phyloP scores from a whole-genome alignment of 2,888 invertebrate species.

The Endomychus coccineus region DNA sequence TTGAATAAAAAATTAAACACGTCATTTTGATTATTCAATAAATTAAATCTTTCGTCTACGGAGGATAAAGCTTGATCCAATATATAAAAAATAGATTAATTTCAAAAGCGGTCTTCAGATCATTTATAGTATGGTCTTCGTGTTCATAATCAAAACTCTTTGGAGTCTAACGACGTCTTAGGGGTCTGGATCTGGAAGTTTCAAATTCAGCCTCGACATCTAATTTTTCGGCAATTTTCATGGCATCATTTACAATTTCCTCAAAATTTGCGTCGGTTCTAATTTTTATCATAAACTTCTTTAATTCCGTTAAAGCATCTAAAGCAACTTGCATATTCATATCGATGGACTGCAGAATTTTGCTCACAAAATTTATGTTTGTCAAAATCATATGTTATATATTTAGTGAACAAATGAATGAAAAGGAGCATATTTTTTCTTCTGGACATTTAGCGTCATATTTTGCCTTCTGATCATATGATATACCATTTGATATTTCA shows the following conservation, averaged over 20 bases:
- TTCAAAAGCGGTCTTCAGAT: too few relatives aligned
- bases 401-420: conserved; percentile 18
- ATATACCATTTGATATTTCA: too few relatives aligned
- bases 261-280: conserved; percentile 20
- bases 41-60: too few relatives aligned
- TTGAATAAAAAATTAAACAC: too few relatives aligned
- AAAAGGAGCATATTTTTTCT: too few relatives aligned
- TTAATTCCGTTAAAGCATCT: conserved; percentile 22
- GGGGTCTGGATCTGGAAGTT: conserved; percentile 18
- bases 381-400: conserved; percentile 19
- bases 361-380: conserved; percentile 22
- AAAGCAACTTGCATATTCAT: conserved; percentile 24
- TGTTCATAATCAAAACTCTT: conserved; percentile 23
- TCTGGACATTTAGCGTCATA: too few relatives aligned
- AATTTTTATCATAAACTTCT: conserved; percentile 20
- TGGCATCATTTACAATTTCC: conserved; percentile 19
- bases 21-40: too few relatives aligned
- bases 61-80: too few relatives aligned
- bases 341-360: conserved; percentile 17
- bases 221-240: conserved; percentile 23
- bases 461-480: too few relatives aligned
- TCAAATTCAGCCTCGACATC: conserved; percentile 21
- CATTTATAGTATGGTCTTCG: conserved; percentile 18
- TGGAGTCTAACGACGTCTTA: conserved; percentile 20
- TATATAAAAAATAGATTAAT: too few relatives aligned